Evolutionary conservation across 2,888 invertebrate species (phyloP), one percentile per base, ranked within the genome.

Genomic region (Phanerotoma sp.): DNA sequence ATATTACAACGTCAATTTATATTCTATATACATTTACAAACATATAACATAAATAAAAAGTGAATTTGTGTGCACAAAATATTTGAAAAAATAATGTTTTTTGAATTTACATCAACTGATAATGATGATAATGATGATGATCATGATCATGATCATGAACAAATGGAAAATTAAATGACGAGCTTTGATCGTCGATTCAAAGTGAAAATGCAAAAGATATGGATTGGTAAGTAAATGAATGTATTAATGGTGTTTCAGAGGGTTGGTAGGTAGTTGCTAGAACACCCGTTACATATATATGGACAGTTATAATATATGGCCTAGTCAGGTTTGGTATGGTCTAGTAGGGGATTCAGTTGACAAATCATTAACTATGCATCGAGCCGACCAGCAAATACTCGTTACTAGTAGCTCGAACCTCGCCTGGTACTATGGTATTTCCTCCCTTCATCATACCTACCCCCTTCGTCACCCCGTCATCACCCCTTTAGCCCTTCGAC

Each of bases 361-460:
- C 77, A 75, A 75, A 77, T 77, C 77, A 76, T 77, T 75, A 77
- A 75, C 76, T 75, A 77, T 77, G 77, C 76, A 75, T 77, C 76
- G 74, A 75, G 73, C 73, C 67, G 70, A 68, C 75, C 73, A 71
- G 76, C 75, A 76, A 77, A 77, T 76, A 77, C 76, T 76, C 77
- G 75, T 77, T 77, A 77, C 74, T 48, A 58, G 54, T 58, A 37
- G 54, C 49, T 48, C 54, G 50, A 47, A 37, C 56, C 49, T 48
- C 54, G 50, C 51, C 44, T 57, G 53, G 49, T 48, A 44, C 38
- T 46, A 40, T 21, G 49, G 42, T 35, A 22, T n/a, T 47, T 44
- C 51, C 52, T 32, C 57, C 44, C 56, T 41, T 48, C 40, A 30
- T 32, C 56, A 40, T 56, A 32, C 16, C 50, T 50, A 50, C 46